These are phyloP conservation scores for Spinus pinus DNA, from an alignment of 2,797 vertebrate genomes.

Conservation along the genomic window DNA sequence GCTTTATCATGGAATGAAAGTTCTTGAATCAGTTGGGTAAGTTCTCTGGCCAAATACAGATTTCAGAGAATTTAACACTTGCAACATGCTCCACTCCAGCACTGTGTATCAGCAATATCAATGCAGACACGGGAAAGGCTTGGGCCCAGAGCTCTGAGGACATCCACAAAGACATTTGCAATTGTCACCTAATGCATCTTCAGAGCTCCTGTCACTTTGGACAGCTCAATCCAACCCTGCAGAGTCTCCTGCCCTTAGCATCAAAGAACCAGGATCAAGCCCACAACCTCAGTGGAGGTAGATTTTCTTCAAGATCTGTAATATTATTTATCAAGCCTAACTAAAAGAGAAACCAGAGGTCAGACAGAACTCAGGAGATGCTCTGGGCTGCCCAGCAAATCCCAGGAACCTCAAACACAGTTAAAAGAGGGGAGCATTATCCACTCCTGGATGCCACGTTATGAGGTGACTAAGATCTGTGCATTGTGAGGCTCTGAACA, in stretches of 20 bases:
- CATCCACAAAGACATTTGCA: not conserved
- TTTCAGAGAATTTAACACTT: constrained; percentile 46
- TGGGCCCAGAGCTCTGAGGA: not conserved
- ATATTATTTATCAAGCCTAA: not conserved
- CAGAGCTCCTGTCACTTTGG: not conserved
- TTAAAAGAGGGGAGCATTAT: not conserved
- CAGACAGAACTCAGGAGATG: not conserved
- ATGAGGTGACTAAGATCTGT: constrained; percentile 30
- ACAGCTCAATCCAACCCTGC: not conserved
- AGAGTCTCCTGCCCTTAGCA: not conserved
- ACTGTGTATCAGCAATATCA: not conserved
- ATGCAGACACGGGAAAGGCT: not conserved
- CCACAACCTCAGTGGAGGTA: not conserved
- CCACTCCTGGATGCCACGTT: not conserved
- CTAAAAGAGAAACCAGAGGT: not conserved
- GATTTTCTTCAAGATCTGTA: constrained; percentile 44
- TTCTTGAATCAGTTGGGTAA: constrained; percentile 9
- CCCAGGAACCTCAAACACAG: constrained; percentile 23
- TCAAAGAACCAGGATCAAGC: not conserved
- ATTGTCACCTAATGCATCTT: not conserved
- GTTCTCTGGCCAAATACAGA: constrained; percentile 5
- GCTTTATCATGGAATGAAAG: constrained; percentile 36
- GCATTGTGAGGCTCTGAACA: constrained; percentile 20
- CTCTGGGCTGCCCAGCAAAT: constrained; percentile 38
- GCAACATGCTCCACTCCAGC: not conserved